phyloP scores from a whole-genome alignment of 2,888 invertebrate species.

The Noctuana brunneofusca region DNA sequence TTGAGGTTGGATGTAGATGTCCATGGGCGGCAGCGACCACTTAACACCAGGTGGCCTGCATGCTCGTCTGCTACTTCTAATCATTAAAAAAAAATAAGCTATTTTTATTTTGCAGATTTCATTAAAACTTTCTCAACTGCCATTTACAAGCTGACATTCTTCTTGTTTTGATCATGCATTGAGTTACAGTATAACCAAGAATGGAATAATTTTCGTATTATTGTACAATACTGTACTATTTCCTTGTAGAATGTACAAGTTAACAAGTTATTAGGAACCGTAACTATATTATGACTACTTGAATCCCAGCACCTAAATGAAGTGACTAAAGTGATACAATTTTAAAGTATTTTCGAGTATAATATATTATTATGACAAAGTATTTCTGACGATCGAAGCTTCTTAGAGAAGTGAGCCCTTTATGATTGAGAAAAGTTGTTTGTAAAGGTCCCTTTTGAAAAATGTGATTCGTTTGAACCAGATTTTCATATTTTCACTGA shows the following conservation, averaged over 20 bases:
- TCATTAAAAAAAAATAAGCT: too few species aligned
- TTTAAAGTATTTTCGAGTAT: too few species aligned
- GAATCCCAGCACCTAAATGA: neutral
- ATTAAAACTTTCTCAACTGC: slow-evolving; percentile 31
- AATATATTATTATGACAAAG: neutral
- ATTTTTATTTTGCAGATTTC: slow-evolving; percentile 34
- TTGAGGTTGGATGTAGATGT: too few species aligned
- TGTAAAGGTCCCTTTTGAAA: slow-evolving; percentile 17
- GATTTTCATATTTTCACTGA: slow-evolving; percentile 29
- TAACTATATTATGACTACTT: neutral
- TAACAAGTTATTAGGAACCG: too few species aligned
- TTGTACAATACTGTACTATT: too few species aligned
- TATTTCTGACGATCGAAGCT: neutral
- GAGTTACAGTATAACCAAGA: slow-evolving; percentile 6
- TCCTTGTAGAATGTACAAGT: too few species aligned
- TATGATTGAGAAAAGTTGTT: slow-evolving; percentile 23
- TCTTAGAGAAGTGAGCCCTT: slow-evolving; percentile 9
- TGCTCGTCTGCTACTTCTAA: too few species aligned
- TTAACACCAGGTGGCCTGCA: too few species aligned
- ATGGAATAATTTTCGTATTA: neutral
- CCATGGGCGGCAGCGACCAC: too few species aligned
- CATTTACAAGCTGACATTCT: slow-evolving; percentile 26
- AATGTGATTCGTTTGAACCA: slow-evolving; percentile 35
- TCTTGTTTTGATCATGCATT: slow-evolving; percentile 12
- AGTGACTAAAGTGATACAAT: neutral